Base-by-base conservation (phyloP, 1,140 invertebrate genomes). In the Lepeophtheirus salmonis region DNA sequence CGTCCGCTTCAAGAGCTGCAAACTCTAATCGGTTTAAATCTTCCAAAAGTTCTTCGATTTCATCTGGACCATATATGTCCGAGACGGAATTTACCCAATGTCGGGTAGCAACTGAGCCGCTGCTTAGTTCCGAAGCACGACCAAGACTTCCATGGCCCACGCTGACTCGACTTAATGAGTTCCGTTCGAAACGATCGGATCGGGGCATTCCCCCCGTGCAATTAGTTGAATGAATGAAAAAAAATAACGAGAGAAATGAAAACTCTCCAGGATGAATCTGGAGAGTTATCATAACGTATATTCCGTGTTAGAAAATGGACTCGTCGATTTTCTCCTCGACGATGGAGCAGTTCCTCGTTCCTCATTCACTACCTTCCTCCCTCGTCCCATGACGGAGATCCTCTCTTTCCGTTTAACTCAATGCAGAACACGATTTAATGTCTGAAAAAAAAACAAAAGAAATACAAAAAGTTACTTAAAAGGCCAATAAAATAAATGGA, bases 41-140 rank as follows among this genome's bases (percentile, higher is more conserved):
- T 20, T 61, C 48, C 13, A 61, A 50, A n/a, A 61, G 50, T 18
- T 61, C 59, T 24, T 61, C 59, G 13, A 61, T 61, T 24, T 61
- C 59, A 48, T 61, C 59, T 13, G 59, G 59, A 13, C 59, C 59
- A 24, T 61, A 61, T 13, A 61, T 61, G 25, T 61, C 59, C 24
- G 59, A 61, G 41, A 61, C 59, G 18, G 59, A 61, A 24, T 61
- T 61, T 13, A 61, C 59, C 59, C 59, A 61, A 24, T 61, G 59
- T 16, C 59, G 59, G 23, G 59, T 61, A 12, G 51, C 59, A 2
- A 48, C 59, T 13, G 41, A 52, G 50, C 59, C 49, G n/a, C n/a
- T 48, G 16, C 48, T 56, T 12, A 61, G 17, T 13, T 53, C 59
- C 6, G 41, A 50, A 25, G 20, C 23, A 6, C 57, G 16, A 14